A percentile compares a stretch with the other conserved stretches of the same genome.
Evolutionary conservation across 2,797 vertebrate species (phyloP).

Genomic region (Valencia hispanica): DNA sequence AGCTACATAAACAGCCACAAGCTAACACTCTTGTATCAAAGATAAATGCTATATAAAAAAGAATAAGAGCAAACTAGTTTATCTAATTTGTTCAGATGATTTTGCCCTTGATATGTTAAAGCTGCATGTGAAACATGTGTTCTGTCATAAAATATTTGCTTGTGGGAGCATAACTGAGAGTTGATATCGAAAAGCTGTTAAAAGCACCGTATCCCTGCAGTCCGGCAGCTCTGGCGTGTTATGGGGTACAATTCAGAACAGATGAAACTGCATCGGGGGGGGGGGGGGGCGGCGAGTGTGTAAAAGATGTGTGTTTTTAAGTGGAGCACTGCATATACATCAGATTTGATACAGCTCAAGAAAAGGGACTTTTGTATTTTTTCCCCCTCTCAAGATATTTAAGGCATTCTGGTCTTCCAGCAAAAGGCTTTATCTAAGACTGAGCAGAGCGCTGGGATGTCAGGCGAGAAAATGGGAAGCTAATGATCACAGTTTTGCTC

Average conservation of each 20-base stretch:
- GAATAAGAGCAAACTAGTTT: background rate
- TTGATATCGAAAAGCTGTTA: background rate
- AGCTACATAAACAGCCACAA: background rate
- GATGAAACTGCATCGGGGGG: background rate
- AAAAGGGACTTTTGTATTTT: background rate
- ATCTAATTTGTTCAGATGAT: background rate
- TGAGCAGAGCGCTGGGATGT: constrained; percentile 32
- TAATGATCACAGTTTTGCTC: constrained; percentile 42
- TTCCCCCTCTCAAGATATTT: constrained; percentile 9
- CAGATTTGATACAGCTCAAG: background rate
- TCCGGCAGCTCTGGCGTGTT: background rate
- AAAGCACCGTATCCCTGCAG: background rate
- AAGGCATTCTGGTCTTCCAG: constrained; percentile 18
- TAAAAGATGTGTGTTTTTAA: constrained; percentile 10
- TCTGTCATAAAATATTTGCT: background rate
- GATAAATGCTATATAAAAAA: background rate
- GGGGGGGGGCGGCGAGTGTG: background rate
- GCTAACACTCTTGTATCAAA: background rate
- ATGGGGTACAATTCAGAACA: background rate
- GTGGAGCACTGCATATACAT: background rate
- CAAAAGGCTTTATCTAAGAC: constrained; percentile 27
- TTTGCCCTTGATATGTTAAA: background rate
- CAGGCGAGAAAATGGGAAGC: constrained; percentile 43
- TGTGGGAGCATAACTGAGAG: background rate
- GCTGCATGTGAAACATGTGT: background rate